Percentiles rank a stretch among this genome's conserved stretches.
These are phyloP conservation scores for Colletes gigas DNA, from an alignment of 1,140 invertebrate species.

Conservation along the genomic window DNA sequence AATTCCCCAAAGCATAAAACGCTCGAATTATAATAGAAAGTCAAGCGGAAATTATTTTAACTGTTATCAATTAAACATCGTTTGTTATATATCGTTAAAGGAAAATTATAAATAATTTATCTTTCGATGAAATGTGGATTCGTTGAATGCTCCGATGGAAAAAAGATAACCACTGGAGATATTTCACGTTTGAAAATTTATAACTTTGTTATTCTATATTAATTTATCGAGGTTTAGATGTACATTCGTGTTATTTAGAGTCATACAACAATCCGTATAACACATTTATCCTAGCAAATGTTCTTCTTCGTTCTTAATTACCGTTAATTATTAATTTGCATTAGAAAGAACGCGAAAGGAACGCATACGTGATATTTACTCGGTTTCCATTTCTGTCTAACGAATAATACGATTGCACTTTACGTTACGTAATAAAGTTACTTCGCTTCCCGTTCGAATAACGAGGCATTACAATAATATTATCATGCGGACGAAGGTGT, in stretches of 20 bases:
- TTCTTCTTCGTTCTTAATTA: neutral
- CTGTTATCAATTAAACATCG: neutral
- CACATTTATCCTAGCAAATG: no score
- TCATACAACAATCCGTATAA: no score
- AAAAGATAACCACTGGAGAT: neutral
- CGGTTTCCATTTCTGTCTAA: neutral
- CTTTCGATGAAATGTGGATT: neutral
- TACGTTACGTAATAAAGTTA: neutral
- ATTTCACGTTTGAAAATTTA: no score
- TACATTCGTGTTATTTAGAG: no score
- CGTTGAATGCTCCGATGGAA: neutral
- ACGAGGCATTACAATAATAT: neutral
- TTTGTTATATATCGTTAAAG: neutral
- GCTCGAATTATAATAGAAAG: neutral
- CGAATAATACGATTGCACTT: neutral
- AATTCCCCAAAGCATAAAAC: neutral
- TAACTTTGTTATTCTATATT: no score
- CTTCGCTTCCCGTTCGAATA: neutral
- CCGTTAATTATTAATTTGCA: neutral
- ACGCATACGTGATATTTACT: neutral
- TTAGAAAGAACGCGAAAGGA: neutral
- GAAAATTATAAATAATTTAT: neutral
- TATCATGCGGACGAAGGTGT: neutral
- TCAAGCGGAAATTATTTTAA: neutral
- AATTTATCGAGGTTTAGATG: no score